Evolutionary conservation across 2,113 vertebrate genomes (phyloP).

Genomic region (Tragelaphus strepsiceros): DNA sequence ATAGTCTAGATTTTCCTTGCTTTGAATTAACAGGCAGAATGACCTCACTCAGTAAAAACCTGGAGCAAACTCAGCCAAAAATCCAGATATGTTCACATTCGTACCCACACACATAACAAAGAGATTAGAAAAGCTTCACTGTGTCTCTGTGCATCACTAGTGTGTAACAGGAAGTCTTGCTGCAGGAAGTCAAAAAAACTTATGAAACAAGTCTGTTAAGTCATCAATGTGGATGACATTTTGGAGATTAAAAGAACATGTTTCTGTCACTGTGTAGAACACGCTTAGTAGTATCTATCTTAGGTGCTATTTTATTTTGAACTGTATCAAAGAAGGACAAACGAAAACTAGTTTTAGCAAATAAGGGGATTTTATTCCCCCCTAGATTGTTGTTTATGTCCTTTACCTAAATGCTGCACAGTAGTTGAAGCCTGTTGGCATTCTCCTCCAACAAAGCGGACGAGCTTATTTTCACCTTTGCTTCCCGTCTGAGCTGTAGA

Average conservation of each 20-base stretch:
- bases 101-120: background rate
- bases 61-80: background rate
- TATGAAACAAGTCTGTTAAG: background rate
- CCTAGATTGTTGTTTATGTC: background rate
- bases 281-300: background rate
- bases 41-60: conserved; percentile 40
- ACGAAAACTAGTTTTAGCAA: background rate
- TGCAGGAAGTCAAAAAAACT: background rate
- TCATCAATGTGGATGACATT: background rate
- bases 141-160: background rate
- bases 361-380: background rate
- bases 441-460: background rate
- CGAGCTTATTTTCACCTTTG: background rate
- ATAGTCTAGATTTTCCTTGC: conserved; percentile 37
- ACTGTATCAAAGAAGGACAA: background rate
- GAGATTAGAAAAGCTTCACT: background rate
- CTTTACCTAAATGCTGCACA: background rate
- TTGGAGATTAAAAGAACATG: background rate
- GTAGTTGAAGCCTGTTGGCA: background rate
- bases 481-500: background rate
- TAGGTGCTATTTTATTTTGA: background rate
- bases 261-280: background rate
- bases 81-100: background rate
- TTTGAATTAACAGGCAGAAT: conserved; percentile 57
- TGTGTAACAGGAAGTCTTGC: background rate